Conservation (phyloP, 2,113 vertebrate species). For the Indicator indicator region DNA sequence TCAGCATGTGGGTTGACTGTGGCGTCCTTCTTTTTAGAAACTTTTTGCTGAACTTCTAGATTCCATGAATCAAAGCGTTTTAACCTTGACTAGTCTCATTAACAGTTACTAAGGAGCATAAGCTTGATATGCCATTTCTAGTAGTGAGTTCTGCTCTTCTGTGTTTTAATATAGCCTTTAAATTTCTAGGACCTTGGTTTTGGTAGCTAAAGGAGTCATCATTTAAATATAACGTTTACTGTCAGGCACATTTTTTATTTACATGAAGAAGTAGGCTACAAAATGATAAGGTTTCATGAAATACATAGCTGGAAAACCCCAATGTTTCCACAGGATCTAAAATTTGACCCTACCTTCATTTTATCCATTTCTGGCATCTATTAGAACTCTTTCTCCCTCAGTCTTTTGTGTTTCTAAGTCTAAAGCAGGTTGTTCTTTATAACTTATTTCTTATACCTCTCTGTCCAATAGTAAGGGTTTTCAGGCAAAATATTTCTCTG, state of each 20-base stretch:
- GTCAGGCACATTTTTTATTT: not conserved
- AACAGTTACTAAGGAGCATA: not conserved
- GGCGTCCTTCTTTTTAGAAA: not conserved
- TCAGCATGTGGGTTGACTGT: accelerated
- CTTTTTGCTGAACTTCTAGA: not conserved
- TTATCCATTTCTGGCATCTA: not conserved
- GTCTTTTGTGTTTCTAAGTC: not conserved
- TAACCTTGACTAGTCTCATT: not conserved
- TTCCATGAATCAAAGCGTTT: not conserved
- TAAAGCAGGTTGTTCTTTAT: not conserved
- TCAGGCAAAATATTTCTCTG: not conserved
- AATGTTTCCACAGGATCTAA: not conserved
- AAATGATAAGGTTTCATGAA: not conserved
- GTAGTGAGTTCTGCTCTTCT: not conserved
- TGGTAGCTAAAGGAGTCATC: not conserved
- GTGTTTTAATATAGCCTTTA: not conserved
- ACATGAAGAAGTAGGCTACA: not conserved
- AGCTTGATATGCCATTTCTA: not conserved
- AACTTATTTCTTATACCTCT: not conserved
- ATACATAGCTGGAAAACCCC: not conserved
- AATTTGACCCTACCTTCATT: not conserved
- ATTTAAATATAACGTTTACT: not conserved
- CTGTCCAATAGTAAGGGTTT: not conserved
- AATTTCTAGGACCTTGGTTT: not conserved
- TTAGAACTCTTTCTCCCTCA: not conserved